A percentile compares a stretch with the other conserved stretches of the same genome.
phyloP scores from a whole-genome alignment of 2,113 vertebrate species.

The Pelodiscus sinensis region DNA sequence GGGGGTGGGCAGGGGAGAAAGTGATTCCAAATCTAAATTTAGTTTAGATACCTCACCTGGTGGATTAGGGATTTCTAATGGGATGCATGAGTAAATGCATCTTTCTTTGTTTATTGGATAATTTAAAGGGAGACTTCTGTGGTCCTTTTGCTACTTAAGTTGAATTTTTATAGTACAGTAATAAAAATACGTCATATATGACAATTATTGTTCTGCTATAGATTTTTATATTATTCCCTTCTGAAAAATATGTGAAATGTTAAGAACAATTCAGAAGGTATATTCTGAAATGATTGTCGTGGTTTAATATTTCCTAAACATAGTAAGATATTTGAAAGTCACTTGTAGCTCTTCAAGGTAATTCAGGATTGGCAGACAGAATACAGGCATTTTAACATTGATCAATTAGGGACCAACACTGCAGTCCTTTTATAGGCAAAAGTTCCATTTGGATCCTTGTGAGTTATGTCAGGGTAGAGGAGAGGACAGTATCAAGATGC shows the following conservation, averaged over 20 bases:
- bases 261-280: conserved; percentile 29
- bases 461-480: conserved; percentile 27
- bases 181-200: conserved; percentile 64
- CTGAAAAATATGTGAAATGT: conserved; percentile 34
- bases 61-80: conserved; percentile 27
- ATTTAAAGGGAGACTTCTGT: conserved; percentile 64
- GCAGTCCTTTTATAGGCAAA: conserved; percentile 45
- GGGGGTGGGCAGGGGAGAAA: not conserved
- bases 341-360: not conserved
- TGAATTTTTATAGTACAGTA: conserved; percentile 67
- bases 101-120: conserved; percentile 56
- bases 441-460: conserved; percentile 26
- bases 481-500: conserved; percentile 22
- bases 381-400: not conserved
- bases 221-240: conserved; percentile 61
- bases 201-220: conserved; percentile 56
- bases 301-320: conserved; percentile 43
- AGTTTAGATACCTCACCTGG: conserved; percentile 26
- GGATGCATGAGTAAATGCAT: conserved; percentile 2
- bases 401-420: not conserved
- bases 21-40: conserved; percentile 14
- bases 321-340: conserved; percentile 8
- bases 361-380: conserved; percentile 6
- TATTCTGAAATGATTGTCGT: conserved; percentile 2
- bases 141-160: conserved; percentile 49